Evolutionary conservation across 2,113 vertebrate species (phyloP), one percentile per base, ranked within the genome.

Genomic region (Phyllostomus hastatus): DNA sequence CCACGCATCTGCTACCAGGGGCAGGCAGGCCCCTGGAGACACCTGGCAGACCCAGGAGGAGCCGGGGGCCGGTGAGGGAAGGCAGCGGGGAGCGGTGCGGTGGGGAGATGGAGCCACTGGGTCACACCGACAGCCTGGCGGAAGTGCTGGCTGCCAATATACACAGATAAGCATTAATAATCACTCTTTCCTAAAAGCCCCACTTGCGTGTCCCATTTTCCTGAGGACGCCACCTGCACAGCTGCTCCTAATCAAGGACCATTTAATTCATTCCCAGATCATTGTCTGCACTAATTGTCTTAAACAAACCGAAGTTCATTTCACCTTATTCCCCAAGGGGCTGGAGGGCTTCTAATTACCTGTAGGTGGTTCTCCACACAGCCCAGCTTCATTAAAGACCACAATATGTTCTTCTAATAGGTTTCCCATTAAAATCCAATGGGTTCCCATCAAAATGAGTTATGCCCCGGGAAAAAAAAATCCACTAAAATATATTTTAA

Each of bases 391-490:
- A 98, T 98, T 98, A 98, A 98, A 98, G 98, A 98, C 97, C 97
- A 97, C 98, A 98, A 97, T 98, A 98, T 98, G 98, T 98, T 98
- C 97, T 96, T 97, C 97, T 98, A 98, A 98, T 98, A 96, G 97
- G 98, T 98, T 98, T 98, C 98, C 98, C 98, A 97, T 98, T 98
- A 98, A 98, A 98, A 98, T 98, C 98, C 98, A 98, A 98, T 97
- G 97, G 98, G 97, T 97, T 97, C 97, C 97, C 97, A 98, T 99
- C 98, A 98, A 98, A 97, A 98, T 98, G 98, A 98, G 80, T 98
- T 98, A 98, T 97, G 97, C 88, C 86, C 93, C 95, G 86, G 98
- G 93, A 88, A 97, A 97, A 94, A 94, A 97, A 98, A 98, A 97
- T 97, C 97, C 96, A 97, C 97, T 97, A 96, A 98, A 98, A 84